These are phyloP conservation scores for Hiodon tergisus DNA, from an alignment of 2,113 vertebrate genomes.

Conservation along the genomic window DNA sequence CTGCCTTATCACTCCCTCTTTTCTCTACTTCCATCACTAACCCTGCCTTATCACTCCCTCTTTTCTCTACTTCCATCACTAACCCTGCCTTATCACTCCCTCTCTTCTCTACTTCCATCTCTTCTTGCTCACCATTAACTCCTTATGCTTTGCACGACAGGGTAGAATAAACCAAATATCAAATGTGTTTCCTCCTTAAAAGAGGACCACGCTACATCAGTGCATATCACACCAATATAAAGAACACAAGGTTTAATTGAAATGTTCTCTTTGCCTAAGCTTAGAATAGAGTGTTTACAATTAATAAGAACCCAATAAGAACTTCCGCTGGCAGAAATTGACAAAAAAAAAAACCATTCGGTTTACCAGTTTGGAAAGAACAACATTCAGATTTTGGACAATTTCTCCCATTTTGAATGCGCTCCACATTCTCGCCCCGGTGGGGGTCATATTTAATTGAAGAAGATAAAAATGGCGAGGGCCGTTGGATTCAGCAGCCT, in stretches of 20 bases:
- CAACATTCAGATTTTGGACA: constrained; percentile 12
- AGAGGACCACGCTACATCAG: too few relatives aligned
- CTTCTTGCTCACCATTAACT: background rate
- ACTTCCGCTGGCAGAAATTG: too few relatives aligned
- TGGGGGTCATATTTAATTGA: constrained; percentile 24
- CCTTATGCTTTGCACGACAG: too few relatives aligned
- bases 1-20: background rate
- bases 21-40: background rate
- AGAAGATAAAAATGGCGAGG: constrained; percentile 18
- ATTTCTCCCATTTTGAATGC: constrained; percentile 6
- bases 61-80: too few relatives aligned
- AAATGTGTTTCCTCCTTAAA: too few relatives aligned
- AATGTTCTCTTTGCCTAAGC: too few relatives aligned
- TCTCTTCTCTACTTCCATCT: background rate
- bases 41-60: background rate
- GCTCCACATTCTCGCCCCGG: constrained; percentile 7
- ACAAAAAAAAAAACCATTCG: too few relatives aligned
- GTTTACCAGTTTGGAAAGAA: background rate
- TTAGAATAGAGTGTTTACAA: too few relatives aligned
- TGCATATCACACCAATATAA: too few relatives aligned
- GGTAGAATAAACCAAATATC: too few relatives aligned
- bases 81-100: background rate
- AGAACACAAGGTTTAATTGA: too few relatives aligned
- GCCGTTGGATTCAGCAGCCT: background rate
- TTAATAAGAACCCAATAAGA: too few relatives aligned